Evolutionary conservation across 1,140 invertebrate species (phyloP).

Genomic region (Diploscapter pachys): DNA sequence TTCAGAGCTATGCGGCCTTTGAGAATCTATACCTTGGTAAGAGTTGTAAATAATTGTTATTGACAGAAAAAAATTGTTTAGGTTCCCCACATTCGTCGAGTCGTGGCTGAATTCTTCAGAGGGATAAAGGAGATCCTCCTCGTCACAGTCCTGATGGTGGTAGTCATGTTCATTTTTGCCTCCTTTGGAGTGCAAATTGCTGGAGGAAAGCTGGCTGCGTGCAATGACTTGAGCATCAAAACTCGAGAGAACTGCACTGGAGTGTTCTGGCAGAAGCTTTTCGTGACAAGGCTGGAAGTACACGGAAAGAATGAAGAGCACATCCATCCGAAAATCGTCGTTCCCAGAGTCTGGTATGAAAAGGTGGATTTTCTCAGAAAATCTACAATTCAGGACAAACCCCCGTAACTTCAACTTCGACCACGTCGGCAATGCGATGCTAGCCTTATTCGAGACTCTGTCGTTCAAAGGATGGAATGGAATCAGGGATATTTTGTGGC

Average conservation of each 20-base stretch:
- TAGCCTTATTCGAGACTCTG: constrained; percentile 95
- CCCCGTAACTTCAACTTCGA: constrained; percentile 80
- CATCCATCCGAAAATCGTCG: constrained; percentile 86
- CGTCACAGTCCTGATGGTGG: constrained; percentile 89
- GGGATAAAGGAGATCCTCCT: constrained; percentile 98
- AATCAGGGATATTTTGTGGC: constrained; percentile 92
- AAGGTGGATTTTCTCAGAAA: neutral
- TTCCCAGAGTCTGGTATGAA: constrained; percentile 86
- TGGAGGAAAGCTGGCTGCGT: constrained; percentile 87
- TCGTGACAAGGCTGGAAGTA: constrained; percentile 97
- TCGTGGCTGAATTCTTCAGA: constrained; percentile 95
- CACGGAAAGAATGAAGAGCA: constrained; percentile 70
- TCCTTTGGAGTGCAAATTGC: constrained; percentile 97
- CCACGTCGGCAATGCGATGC: constrained; percentile 95
- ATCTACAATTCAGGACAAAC: constrained; percentile 46
- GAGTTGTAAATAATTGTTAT: no score
- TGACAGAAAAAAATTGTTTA: no score
- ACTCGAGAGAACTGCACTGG: constrained; percentile 81
- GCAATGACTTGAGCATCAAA: constrained; percentile 79
- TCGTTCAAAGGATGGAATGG: constrained; percentile 99
- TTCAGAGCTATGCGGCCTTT: constrained; percentile 85
- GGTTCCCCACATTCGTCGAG: constrained; percentile 94
- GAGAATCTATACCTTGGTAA: constrained; percentile 89
- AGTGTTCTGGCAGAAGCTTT: constrained; percentile 86
- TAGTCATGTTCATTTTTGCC: constrained; percentile 98